phyloP scores from a whole-genome alignment of 2,888 invertebrate species.

The Congeria kusceri region DNA sequence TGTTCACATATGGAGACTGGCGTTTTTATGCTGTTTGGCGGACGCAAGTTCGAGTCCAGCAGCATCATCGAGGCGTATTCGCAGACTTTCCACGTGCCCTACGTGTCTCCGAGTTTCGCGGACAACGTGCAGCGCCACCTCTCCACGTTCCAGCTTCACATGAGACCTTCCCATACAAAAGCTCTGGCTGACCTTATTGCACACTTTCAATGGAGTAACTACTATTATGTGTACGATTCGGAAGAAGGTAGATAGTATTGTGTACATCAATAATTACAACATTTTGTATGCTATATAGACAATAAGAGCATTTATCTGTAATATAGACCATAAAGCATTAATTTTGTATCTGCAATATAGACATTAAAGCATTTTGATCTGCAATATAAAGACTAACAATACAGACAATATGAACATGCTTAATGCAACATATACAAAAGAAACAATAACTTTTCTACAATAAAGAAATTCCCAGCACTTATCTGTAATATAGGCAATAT shows the following conservation, averaged over 20 bases:
- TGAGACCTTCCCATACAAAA: slow-evolving; percentile 89
- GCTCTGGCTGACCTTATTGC: slow-evolving; percentile 87
- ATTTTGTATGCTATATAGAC: no score
- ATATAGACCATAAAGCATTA: no score
- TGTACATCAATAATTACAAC: no score
- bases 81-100: slow-evolving; percentile 79
- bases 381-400: no score
- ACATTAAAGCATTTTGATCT: no score
- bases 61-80: slow-evolving; percentile 76
- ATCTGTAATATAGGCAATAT: no score
- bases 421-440: no score
- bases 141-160: slow-evolving; percentile 92
- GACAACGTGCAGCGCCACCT: slow-evolving; percentile 44
- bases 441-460: no score
- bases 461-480: no score
- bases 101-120: slow-evolving; percentile 73
- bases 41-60: slow-evolving; percentile 70
- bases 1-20: slow-evolving; percentile 77
- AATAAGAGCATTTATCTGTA: no score
- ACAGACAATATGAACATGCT: no score
- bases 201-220: slow-evolving; percentile 70
- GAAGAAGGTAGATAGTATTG: slow-evolving; percentile 73
- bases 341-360: no score
- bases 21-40: slow-evolving; percentile 78
- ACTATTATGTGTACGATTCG: slow-evolving; percentile 78